Percentiles rank a stretch among this genome's conserved stretches.
Evolutionary conservation across 2,797 vertebrate genomes (phyloP).

Genomic region (Discoglossus pictus): DNA sequence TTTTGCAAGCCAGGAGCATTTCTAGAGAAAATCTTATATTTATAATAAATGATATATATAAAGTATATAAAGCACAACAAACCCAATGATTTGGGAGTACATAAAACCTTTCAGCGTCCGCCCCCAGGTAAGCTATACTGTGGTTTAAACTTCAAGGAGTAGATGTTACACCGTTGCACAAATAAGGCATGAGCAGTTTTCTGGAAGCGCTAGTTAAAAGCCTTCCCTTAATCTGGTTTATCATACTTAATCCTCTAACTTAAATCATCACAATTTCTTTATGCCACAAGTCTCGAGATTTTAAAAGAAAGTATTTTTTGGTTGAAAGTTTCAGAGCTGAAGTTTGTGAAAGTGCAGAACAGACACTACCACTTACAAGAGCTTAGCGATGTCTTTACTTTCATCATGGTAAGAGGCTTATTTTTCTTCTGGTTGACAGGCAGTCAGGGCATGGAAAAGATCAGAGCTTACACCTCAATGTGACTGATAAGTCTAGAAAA

Average conservation of each 20-base stretch:
- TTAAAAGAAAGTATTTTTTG: not conserved
- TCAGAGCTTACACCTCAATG: constrained; percentile 5
- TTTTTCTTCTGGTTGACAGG: constrained; percentile 1
- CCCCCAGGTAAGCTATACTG: too few species aligned
- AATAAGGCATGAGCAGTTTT: constrained; percentile 5
- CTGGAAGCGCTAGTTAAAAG: constrained; percentile 7
- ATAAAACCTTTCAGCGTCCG: too few species aligned
- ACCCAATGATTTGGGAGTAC: too few species aligned
- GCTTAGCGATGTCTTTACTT: constrained; percentile 17
- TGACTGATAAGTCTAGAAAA: not conserved
- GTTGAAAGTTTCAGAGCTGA: not conserved
- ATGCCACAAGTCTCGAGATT: not conserved
- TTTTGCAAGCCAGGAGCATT: too few species aligned
- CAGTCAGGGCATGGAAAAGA: not conserved
- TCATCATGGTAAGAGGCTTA: constrained; percentile 35
- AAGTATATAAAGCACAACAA: too few species aligned
- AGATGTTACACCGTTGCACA: not conserved
- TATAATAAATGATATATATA: too few species aligned
- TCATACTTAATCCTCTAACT: constrained; percentile 26
- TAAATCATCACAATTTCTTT: constrained; percentile 19
- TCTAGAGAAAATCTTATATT: too few species aligned
- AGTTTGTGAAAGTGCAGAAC: constrained; percentile 21
- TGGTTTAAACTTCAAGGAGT: too few species aligned
- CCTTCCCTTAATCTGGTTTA: constrained; percentile 12
- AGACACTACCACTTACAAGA: constrained; percentile 18